Evolutionary conservation across 2,113 vertebrate species (phyloP).

Genomic region (Bothrops jararaca): DNA sequence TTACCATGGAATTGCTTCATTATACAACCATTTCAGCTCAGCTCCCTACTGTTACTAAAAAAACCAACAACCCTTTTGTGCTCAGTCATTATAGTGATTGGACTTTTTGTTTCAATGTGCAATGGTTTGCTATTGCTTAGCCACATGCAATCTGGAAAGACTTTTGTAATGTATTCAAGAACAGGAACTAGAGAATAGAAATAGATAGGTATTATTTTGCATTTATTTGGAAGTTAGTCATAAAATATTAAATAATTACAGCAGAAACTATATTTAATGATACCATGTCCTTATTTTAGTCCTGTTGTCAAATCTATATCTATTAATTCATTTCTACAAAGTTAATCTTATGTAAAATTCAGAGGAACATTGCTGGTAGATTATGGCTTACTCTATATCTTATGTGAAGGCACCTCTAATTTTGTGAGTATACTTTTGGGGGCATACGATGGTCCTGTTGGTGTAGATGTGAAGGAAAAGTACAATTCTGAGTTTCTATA

Average conservation of each 20-base stretch:
- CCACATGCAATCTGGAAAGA: not conserved
- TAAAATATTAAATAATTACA: not conserved
- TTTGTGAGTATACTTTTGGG: not conserved
- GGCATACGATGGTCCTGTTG: not conserved
- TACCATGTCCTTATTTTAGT: not conserved
- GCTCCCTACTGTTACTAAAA: not conserved
- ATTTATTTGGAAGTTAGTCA: not conserved
- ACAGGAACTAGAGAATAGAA: not conserved
- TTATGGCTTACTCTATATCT: not conserved
- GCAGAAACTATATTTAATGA: not conserved
- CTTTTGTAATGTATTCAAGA: not conserved
- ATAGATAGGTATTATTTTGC: not conserved
- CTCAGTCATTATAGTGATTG: not conserved
- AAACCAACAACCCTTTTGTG: not conserved
- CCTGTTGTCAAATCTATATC: not conserved
- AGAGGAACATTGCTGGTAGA: not conserved
- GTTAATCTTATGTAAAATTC: not conserved
- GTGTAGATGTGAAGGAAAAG: not conserved
- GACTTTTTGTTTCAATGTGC: not conserved
- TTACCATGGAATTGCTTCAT: not conserved
- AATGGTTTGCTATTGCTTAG: not conserved
- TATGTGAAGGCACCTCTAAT: not conserved
- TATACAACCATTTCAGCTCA: too few species aligned
- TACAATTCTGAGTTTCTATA: not conserved
- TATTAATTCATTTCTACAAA: not conserved